Percentiles rank a stretch among this genome's conserved stretches.
phyloP scores from a whole-genome alignment of 1,140 invertebrate genomes.

The Drosophila gunungcola region DNA sequence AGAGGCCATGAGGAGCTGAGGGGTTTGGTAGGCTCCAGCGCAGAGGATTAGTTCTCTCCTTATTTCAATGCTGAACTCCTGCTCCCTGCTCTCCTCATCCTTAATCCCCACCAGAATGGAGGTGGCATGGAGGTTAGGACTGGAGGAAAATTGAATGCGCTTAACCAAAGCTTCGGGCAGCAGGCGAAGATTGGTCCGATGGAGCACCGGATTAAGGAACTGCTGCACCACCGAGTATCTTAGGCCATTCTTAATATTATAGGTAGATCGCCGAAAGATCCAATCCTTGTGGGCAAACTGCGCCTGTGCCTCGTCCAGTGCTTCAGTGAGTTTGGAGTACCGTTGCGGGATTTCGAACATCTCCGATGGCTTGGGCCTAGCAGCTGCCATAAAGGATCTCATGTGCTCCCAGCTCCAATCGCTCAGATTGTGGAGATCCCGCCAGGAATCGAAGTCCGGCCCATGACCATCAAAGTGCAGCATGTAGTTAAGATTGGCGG shows the following conservation, averaged over 20 bases:
- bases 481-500: slow-evolving; percentile 89
- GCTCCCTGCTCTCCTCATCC: slow-evolving; percentile 69
- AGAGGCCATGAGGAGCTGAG: slow-evolving; percentile 90
- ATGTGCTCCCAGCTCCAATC: slow-evolving; percentile 85
- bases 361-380: slow-evolving; percentile 44
- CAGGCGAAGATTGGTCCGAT: slow-evolving; percentile 89
- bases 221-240: slow-evolving; percentile 89
- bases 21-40: slow-evolving; percentile 89
- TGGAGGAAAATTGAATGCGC: slow-evolving; percentile 74
- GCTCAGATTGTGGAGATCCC: slow-evolving; percentile 80
- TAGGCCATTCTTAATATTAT: slow-evolving; percentile 88
- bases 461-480: slow-evolving; percentile 88
- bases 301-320: slow-evolving; percentile 85
- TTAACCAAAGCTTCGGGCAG: slow-evolving; percentile 88
- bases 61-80: slow-evolving; percentile 85
- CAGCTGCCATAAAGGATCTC: slow-evolving; percentile 60
- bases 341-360: slow-evolving; percentile 48
- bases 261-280: slow-evolving; percentile 85
- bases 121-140: slow-evolving; percentile 26
- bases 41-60: slow-evolving; percentile 90
- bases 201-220: slow-evolving; percentile 88
- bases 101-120: slow-evolving; percentile 69
- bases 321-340: slow-evolving; percentile 85
- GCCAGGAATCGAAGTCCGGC: slow-evolving; percentile 87
- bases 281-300: slow-evolving; percentile 84